These are phyloP conservation scores for Apteryx owenii DNA, from an alignment of 2,113 vertebrate genomes.

Conservation along the genomic window DNA sequence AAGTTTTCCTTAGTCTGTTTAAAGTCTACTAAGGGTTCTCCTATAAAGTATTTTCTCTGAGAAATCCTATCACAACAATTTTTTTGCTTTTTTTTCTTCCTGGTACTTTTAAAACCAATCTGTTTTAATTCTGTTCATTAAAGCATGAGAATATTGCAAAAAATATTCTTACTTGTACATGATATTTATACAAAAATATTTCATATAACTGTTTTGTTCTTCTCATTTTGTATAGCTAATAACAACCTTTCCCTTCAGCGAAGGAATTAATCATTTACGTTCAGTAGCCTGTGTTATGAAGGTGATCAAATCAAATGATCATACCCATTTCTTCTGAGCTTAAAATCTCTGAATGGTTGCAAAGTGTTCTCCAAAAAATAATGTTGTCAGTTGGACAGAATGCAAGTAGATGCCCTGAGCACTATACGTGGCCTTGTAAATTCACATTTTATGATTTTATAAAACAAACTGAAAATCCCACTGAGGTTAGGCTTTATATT, in stretches of 20 bases:
- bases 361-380: neutral
- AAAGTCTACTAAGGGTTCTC: neutral
- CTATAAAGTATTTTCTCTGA: neutral
- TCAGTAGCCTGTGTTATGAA: neutral
- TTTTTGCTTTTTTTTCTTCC: neutral
- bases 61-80: neutral
- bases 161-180: neutral
- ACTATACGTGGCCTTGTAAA: neutral
- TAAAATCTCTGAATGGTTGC: neutral
- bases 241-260: neutral
- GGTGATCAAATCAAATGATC: neutral
- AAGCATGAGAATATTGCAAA: neutral
- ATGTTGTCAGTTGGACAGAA: neutral
- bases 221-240: neutral
- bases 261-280: neutral
- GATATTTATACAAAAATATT: neutral
- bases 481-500: conserved; percentile 21
- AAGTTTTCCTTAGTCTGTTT: neutral
- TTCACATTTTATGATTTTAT: neutral
- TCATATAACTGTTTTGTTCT: neutral
- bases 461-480: neutral
- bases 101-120: neutral
- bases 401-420: neutral
- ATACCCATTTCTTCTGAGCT: neutral
- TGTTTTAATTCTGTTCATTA: neutral